phyloP scores from a whole-genome alignment of 2,888 invertebrate species.

The Pandemis heparana region DNA sequence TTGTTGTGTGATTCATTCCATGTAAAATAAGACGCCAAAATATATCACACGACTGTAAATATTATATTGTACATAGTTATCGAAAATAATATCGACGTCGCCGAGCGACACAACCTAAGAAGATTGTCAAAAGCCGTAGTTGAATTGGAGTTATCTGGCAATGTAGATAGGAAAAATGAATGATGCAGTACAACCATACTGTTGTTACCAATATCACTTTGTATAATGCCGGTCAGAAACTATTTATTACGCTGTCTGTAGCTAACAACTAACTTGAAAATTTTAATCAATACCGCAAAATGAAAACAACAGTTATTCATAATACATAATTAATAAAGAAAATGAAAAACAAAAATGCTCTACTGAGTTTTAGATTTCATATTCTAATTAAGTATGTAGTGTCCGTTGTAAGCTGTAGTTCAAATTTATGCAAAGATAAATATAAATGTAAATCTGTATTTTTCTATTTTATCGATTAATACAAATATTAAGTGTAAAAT shows the following conservation, averaged over 20 bases:
- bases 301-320: neutral
- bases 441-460: slow-evolving; percentile 38
- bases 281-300: neutral
- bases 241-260: slow-evolving; percentile 42
- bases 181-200: slow-evolving; percentile 27
- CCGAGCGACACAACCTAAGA: slow-evolving; percentile 72
- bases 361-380: slow-evolving; percentile 54
- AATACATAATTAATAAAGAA: no score
- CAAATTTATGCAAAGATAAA: slow-evolving; percentile 33
- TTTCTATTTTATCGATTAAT: slow-evolving; percentile 34
- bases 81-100: slow-evolving; percentile 65
- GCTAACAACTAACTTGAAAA: neutral
- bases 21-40: slow-evolving; percentile 75
- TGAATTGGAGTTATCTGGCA: slow-evolving; percentile 57
- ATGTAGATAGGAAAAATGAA: slow-evolving; percentile 56
- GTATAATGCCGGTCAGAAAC: slow-evolving; percentile 52
- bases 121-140: slow-evolving; percentile 60
- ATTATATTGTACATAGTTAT: slow-evolving; percentile 80
- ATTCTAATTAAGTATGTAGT: slow-evolving; percentile 46
- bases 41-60: slow-evolving; percentile 79
- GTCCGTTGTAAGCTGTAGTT: slow-evolving; percentile 29
- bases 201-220: slow-evolving; percentile 72
- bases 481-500: slow-evolving; percentile 28
- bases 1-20: slow-evolving; percentile 79
- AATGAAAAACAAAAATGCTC: neutral